Evolutionary conservation across 2,888 invertebrate genomes (phyloP).

Genomic region (Lasioglossum leucozonium): DNA sequence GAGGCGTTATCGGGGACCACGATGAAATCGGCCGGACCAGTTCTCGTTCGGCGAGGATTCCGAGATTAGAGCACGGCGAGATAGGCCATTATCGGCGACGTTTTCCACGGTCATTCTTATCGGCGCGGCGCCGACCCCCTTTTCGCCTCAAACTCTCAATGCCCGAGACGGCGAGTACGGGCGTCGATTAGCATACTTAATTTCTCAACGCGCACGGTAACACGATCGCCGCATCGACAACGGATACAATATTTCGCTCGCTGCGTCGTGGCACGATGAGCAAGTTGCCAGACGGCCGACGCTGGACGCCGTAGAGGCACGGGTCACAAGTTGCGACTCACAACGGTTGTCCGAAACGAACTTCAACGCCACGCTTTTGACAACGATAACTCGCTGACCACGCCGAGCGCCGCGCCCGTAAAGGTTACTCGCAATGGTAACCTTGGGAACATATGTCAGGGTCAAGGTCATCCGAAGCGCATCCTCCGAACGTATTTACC

Average conservation of each 20-base stretch:
- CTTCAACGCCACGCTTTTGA: too few relatives aligned
- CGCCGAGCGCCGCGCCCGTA: too few relatives aligned
- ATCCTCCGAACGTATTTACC: too few relatives aligned
- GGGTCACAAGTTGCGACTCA: too few relatives aligned
- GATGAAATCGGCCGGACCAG: background rate
- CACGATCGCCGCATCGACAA: background rate
- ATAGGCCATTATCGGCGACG: background rate
- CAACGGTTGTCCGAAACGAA: too few relatives aligned
- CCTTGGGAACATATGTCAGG: too few relatives aligned
- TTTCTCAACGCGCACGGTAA: background rate
- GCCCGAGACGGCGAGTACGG: background rate
- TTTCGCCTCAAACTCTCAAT: background rate
- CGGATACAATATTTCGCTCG: background rate
- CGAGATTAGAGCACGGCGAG: background rate
- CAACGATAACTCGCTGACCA: too few relatives aligned
- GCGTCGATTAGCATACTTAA: background rate
- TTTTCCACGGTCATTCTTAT: conserved; percentile 6
- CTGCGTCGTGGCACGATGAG: background rate
- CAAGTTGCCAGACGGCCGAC: background rate
- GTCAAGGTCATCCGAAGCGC: too few relatives aligned
- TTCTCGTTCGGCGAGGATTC: background rate
- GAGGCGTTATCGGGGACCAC: conserved; percentile 19
- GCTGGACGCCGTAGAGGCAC: too few relatives aligned
- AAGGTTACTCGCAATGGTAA: too few relatives aligned
- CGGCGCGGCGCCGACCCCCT: background rate